phyloP scores from a whole-genome alignment of 2,797 vertebrate genomes.

The Neostethus bicornis region DNA sequence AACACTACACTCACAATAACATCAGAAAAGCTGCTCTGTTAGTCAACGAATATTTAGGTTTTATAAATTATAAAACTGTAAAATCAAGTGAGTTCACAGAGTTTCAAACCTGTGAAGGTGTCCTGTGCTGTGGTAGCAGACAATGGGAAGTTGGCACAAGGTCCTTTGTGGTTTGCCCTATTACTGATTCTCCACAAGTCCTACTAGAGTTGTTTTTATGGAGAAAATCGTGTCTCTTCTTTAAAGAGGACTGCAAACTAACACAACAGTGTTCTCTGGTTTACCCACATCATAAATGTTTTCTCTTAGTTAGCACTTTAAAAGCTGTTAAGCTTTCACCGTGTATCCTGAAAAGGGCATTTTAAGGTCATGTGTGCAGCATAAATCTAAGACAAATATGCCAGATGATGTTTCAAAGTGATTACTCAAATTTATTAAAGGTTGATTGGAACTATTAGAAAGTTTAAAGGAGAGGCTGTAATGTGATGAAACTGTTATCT shows the following conservation, averaged over 20 bases:
- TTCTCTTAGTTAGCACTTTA: not conserved
- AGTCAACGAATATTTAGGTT: conserved; percentile 14
- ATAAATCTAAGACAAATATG: conserved; percentile 16
- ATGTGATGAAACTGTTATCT: conserved; percentile 64
- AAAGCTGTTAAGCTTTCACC: conserved; percentile 3
- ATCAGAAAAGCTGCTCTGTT: conserved; percentile 20
- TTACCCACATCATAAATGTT: not conserved
- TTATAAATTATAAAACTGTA: not conserved
- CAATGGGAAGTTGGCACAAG: not conserved
- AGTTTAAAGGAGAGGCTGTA: conserved; percentile 41
- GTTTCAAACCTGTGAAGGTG: not conserved
- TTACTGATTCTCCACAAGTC: not conserved
- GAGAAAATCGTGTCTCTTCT: not conserved
- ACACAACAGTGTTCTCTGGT: not conserved
- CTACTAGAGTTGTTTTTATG: not conserved
- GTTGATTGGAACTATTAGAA: conserved; percentile 36
- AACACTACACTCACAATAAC: conserved; percentile 33
- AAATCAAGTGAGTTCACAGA: conserved; percentile 3
- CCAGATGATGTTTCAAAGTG: conserved; percentile 24
- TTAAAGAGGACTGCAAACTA: not conserved
- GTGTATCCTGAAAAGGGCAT: conserved; percentile 8
- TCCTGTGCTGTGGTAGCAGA: not conserved
- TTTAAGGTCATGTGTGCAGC: not conserved
- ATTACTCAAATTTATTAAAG: conserved; percentile 19
- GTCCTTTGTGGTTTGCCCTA: not conserved